Evolutionary conservation across 2,888 invertebrate species (phyloP).

Genomic region (Plebejus argus): DNA sequence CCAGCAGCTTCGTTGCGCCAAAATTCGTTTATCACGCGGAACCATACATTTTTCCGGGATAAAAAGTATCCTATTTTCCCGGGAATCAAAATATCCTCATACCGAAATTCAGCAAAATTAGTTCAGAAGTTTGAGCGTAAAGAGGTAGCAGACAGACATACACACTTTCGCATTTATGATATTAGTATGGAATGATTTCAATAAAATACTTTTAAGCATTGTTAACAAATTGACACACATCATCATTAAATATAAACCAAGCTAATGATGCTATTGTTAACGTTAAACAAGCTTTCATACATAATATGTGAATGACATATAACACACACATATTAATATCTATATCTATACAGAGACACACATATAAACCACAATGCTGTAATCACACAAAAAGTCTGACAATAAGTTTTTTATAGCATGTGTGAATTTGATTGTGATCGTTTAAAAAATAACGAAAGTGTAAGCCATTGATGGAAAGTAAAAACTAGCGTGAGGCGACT

Average conservation of each 20-base stretch:
- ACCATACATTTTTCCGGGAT: no score
- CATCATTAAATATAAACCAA: background rate
- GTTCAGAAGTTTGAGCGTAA: no score
- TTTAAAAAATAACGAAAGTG: slow-evolving; percentile 27
- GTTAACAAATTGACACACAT: background rate
- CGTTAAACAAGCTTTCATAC: background rate
- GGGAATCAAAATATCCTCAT: no score
- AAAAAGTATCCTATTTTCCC: no score
- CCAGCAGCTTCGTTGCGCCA: no score
- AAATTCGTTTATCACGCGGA: no score
- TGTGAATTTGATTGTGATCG: slow-evolving; percentile 25
- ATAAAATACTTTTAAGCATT: background rate
- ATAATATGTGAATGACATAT: background rate
- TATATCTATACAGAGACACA: background rate
- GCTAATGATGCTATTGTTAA: background rate
- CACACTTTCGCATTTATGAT: no score
- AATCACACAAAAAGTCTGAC: slow-evolving; percentile 9
- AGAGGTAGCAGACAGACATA: no score
- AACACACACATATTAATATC: background rate
- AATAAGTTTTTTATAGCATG: background rate
- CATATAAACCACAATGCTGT: background rate
- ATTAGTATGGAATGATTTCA: no score
- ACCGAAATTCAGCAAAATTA: no score
- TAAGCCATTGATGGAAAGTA: slow-evolving; percentile 24
- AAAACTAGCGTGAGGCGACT: background rate